Evolutionary conservation across 1,140 invertebrate genomes (phyloP).

Genomic region (Ridgeia piscesae): DNA sequence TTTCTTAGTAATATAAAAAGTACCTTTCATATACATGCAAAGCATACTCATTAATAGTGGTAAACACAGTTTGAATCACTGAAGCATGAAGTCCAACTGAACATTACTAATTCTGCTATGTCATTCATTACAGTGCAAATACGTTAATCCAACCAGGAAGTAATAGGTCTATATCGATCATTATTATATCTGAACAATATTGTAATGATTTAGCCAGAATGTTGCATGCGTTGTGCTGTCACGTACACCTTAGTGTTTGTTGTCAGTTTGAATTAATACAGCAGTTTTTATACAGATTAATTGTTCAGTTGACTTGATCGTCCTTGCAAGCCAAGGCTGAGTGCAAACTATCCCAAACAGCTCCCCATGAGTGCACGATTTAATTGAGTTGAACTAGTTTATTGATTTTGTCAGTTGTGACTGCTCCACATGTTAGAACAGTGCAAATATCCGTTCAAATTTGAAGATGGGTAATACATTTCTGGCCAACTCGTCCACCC

Average conservation of each 20-base stretch:
- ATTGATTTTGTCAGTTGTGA: too few species aligned
- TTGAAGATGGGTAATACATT: too few species aligned
- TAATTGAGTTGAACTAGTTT: too few species aligned
- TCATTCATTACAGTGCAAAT: not conserved
- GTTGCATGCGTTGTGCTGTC: not conserved
- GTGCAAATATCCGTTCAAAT: too few species aligned
- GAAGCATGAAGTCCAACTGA: not conserved
- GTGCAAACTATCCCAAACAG: too few species aligned
- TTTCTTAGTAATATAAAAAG: not conserved
- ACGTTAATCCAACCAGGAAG: not conserved
- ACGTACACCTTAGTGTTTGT: not conserved
- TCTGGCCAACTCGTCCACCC: too few species aligned
- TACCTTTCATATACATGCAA: not conserved
- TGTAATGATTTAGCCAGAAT: not conserved
- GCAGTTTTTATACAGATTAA: too few species aligned
- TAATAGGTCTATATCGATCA: not conserved
- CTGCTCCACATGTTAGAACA: too few species aligned
- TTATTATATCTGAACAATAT: not conserved
- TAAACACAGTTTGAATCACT: not conserved
- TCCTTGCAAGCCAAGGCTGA: too few species aligned
- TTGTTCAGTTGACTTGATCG: not conserved
- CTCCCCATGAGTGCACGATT: too few species aligned
- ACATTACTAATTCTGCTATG: not conserved
- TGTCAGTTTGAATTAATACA: not conserved
- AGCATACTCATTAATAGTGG: not conserved